Evolutionary conservation across 2,888 invertebrate species (phyloP).

Genomic region (Cheilosia scutellata): DNA sequence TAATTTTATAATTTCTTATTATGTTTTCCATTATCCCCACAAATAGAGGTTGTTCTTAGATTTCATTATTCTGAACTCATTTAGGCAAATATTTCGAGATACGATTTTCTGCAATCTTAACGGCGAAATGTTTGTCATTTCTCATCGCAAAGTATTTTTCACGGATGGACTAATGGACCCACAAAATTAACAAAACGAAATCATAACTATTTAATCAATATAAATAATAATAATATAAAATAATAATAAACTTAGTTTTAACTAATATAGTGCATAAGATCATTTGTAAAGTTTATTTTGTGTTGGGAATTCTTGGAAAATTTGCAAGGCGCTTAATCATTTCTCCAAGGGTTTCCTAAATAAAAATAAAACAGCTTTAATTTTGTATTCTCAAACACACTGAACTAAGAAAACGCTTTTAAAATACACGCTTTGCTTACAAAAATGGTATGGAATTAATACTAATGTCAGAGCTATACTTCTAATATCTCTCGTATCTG

Average conservation of each 20-base stretch:
- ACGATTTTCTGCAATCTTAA: slow-evolving; percentile 84
- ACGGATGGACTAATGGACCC: slow-evolving; percentile 76
- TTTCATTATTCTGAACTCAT: slow-evolving; percentile 46
- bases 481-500: too few species aligned
- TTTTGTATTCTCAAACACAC: slow-evolving; percentile 56
- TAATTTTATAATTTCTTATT: slow-evolving; percentile 37
- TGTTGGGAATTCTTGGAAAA: slow-evolving; percentile 46
- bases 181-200: slow-evolving; percentile 59
- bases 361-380: slow-evolving; percentile 5
- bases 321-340: neutral
- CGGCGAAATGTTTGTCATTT: slow-evolving; percentile 80
- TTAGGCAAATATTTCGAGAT: slow-evolving; percentile 80
- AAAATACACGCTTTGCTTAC: neutral
- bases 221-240: neutral
- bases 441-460: too few species aligned
- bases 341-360: slow-evolving; percentile 37
- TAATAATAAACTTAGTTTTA: slow-evolving; percentile 33
- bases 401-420: neutral
- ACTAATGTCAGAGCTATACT: too few species aligned
- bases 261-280: slow-evolving; percentile 29
- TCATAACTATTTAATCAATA: slow-evolving; percentile 68
- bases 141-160: slow-evolving; percentile 81
- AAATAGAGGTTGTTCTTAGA: slow-evolving; percentile 25
- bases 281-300: slow-evolving; percentile 26
- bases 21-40: slow-evolving; percentile 30